phyloP scores from a whole-genome alignment of 2,113 vertebrate genomes.

The Seriola dumerili region DNA sequence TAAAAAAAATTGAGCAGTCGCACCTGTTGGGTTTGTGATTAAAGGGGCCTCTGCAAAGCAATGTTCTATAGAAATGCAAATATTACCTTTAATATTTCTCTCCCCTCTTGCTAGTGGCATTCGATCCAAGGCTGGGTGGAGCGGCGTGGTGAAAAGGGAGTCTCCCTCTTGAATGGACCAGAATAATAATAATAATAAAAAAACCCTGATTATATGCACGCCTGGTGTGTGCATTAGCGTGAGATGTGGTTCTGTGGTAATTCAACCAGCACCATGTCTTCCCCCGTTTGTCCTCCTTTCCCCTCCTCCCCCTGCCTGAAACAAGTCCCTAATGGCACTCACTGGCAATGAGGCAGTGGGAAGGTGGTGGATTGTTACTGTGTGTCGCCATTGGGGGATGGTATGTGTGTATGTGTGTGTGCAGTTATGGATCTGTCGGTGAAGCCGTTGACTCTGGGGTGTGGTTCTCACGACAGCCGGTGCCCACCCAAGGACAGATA shows the following conservation, averaged over 20 bases:
- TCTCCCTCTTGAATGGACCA: constrained; percentile 32
- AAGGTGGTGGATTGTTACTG: constrained; percentile 71
- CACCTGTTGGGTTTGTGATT: constrained; percentile 57
- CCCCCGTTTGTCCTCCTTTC: background rate
- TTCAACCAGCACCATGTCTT: constrained; percentile 44
- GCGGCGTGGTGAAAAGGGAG: constrained; percentile 43
- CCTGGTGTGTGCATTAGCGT: constrained; percentile 42
- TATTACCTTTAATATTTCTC: constrained; percentile 33
- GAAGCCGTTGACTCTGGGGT: constrained; percentile 73
- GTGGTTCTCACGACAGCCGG: constrained; percentile 75
- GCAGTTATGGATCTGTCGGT: constrained; percentile 61
- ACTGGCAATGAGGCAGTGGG: constrained; percentile 67
- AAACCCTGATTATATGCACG: background rate
- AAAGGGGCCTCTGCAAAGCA: constrained; percentile 20
- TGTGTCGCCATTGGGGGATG: constrained; percentile 69
- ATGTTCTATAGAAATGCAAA: constrained; percentile 14
- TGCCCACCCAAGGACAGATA: constrained; percentile 76
- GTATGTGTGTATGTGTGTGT: constrained; percentile 39
- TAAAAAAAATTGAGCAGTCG: background rate
- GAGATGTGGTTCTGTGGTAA: constrained; percentile 48
- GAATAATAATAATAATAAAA: constrained; percentile 15
- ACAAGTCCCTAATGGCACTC: constrained; percentile 73
- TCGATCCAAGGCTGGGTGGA: constrained; percentile 41
- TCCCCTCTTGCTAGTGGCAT: constrained; percentile 16
- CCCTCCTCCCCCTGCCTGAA: constrained; percentile 27